Evolutionary conservation across 2,797 vertebrate genomes (phyloP), one percentile per base, ranked within the genome.

Genomic region (Astyanax mexicanus): DNA sequence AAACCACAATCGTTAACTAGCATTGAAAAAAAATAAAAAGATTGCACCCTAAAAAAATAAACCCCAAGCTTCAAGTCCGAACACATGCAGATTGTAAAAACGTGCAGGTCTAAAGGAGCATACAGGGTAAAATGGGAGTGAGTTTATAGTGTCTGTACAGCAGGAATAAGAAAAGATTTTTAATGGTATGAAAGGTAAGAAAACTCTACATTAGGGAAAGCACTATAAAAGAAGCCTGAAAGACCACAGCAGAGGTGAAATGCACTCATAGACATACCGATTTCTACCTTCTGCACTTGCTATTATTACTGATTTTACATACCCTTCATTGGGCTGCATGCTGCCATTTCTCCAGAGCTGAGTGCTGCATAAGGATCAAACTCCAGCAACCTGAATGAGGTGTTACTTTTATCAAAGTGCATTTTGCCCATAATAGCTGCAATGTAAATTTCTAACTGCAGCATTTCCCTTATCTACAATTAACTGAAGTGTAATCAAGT

Each of bases 371-470:
- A 80, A 61, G 90, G 88, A 85, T 87, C 90, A 27, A 91, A 87
- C 81, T 92, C 88, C 87, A 92, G 75, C 68, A 93, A 88, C 81
- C 90, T 91, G 88, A 87, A 92, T 80, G 92, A 83, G 3, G 83
- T 6, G 19, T 84, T 85, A 80, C 79, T 85, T 47, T 87, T 83
- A 35, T 61, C 15, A 37, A 61, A 19, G 77, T 83, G 77, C 67
- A 81, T 87, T 72, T 72, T 62, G 72, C 72, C 86, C 54, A 42
- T 54, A 73, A 89, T 86, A 81, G 57, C 54, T 65, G 87, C 88
- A 87, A 88, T 32, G 87, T 88, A 91, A n/a, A n/a, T n/a, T n/a
- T n/a, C n/a, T n/a, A n/a, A n/a, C n/a, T n/a, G n/a, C n/a, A n/a
- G n/a, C n/a, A n/a, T 54, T 47, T 52, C 25, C 7, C 19, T 4